These are phyloP conservation scores for Characodon lateralis DNA, from an alignment of 2,797 vertebrate species.

Conservation along the genomic window DNA sequence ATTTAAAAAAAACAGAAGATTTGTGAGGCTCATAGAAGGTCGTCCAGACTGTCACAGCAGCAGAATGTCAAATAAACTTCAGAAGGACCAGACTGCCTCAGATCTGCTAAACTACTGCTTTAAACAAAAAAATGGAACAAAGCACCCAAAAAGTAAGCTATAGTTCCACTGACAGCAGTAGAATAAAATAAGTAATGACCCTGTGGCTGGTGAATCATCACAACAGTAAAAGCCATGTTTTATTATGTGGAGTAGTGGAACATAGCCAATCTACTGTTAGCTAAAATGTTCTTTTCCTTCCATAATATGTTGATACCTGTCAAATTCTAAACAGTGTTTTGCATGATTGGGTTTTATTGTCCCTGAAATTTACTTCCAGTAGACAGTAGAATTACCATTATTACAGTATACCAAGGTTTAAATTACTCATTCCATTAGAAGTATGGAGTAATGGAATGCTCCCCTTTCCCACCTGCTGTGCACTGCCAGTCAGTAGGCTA, in stretches of 20 bases:
- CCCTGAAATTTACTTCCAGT: no score
- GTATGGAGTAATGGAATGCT: no score
- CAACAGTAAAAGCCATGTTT: not conserved
- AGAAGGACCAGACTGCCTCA: conserved; percentile 1
- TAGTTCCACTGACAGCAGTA: not conserved
- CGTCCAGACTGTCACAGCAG: not conserved
- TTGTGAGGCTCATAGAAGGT: not conserved
- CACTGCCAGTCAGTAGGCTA: no score
- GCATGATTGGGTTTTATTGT: no score
- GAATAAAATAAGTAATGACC: not conserved
- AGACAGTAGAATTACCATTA: no score
- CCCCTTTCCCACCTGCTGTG: no score
- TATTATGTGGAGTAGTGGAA: not conserved
- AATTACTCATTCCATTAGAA: no score
- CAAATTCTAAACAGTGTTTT: not conserved
- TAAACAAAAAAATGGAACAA: not conserved
- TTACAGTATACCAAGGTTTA: no score
- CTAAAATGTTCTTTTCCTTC: not conserved
- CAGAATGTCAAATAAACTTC: not conserved
- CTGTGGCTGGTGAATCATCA: not conserved
- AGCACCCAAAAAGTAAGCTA: not conserved
- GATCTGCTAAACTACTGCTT: conserved; percentile 11
- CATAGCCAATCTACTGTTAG: not conserved
- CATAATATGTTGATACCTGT: not conserved
- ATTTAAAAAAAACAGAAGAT: conserved; percentile 12